Evolutionary conservation across 2,888 invertebrate species (phyloP), one percentile per base, ranked within the genome.

Genomic region (Erebia ligea): DNA sequence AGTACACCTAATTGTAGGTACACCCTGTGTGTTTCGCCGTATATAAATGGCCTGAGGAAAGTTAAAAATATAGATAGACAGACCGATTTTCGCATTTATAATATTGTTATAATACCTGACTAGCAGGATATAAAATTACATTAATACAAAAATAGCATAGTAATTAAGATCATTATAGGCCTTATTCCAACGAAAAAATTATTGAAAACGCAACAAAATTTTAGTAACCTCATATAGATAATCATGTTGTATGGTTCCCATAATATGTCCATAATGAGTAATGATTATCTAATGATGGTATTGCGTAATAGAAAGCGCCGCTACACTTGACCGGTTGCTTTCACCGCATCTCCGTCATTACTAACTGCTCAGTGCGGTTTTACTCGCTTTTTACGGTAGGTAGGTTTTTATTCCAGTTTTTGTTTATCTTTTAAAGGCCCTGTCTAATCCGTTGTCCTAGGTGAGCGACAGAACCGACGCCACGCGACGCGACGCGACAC

Each of bases 251-350:
- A 54, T 17, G n/a, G 40, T 17, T 64, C 54, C 56, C 56, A 21
- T 45, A 21, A 21, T 56, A n/a, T 21, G 15, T 66, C 56, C 45
- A 66, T 66, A 66, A 66, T 66, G 66, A 57, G 66, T 57, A 65
- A 65, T 56, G 70, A 65, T 74, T 77, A 71, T 75, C 71, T 75
- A 80, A 77, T 75, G 70, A 71, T 21, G 73, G 69, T 73, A 77
- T 81, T 80, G 78, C 77, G 75, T 71, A 76, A 79, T 67, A 76
- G 79, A 76, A 75, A 76, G 78, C 74, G 68, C 69, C 66, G 66
- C 15, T 76, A 76, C 82, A 83, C 82, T 81, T 81, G 84, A 85
- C 83, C 83, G 82, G 73, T 67, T 71, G 81, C 88, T 89, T 88
- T 88, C 89, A 81, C 86, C 69, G 40, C 73, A 56, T 71, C 71